phyloP scores from a whole-genome alignment of 2,113 vertebrate genomes.

The Anseranas semipalmata region DNA sequence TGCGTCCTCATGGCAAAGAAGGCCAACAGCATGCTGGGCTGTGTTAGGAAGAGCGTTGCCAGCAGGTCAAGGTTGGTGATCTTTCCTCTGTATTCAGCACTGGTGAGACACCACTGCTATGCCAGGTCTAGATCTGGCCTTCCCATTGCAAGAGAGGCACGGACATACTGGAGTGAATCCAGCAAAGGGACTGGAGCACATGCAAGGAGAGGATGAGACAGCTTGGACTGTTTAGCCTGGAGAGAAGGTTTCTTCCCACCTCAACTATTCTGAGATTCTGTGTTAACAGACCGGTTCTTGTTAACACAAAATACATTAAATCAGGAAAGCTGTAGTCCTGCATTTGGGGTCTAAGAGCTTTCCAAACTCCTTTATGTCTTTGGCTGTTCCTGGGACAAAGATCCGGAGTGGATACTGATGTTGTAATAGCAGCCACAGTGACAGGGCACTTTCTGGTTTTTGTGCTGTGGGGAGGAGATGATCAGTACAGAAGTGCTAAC shows the following conservation, averaged over 20 bases:
- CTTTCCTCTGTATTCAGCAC: not conserved
- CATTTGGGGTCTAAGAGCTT: not conserved
- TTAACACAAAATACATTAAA: not conserved
- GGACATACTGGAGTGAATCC: not conserved
- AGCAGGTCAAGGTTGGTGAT: not conserved
- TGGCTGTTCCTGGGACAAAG: constrained; percentile 70
- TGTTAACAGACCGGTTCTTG: not conserved
- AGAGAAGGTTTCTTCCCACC: not conserved
- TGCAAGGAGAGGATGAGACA: not conserved
- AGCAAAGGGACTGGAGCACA: not conserved
- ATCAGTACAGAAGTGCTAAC: constrained; percentile 70
- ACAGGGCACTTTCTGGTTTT: constrained; percentile 84
- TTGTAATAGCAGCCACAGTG: constrained; percentile 84
- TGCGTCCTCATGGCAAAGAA: too few species aligned
- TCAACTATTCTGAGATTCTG: not conserved
- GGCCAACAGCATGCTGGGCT: too few species aligned
- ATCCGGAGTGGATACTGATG: constrained; percentile 82
- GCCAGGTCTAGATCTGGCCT: not conserved
- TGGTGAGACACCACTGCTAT: not conserved
- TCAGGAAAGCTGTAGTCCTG: not conserved
- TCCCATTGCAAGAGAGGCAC: not conserved
- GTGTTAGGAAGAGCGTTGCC: too few species aligned
- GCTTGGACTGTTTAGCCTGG: not conserved
- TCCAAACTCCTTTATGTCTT: not conserved
- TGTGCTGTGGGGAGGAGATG: constrained; percentile 80